phyloP scores from a whole-genome alignment of 2,888 invertebrate species.

The Loripinus fragilis region DNA sequence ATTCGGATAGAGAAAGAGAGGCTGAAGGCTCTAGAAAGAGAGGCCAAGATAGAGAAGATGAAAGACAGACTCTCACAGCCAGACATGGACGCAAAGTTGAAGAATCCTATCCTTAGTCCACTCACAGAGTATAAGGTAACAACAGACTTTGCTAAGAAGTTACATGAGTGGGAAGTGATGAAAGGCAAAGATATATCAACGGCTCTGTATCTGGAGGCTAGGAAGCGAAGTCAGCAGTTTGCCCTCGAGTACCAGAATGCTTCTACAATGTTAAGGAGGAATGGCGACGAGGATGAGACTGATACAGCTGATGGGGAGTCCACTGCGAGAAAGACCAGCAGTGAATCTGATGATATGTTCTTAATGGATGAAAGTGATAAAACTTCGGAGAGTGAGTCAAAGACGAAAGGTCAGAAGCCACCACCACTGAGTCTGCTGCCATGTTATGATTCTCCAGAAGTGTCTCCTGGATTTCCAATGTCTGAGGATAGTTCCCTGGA shows the following conservation, averaged over 20 bases:
- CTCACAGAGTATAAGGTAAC: constrained; percentile 87
- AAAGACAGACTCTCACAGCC: constrained; percentile 85
- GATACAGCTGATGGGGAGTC: constrained; percentile 29
- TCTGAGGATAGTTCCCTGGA: constrained; percentile 73
- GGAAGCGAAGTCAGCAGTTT: constrained; percentile 64
- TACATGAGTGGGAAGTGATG: constrained; percentile 91
- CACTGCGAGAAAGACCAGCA: constrained; percentile 45
- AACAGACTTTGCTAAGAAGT: constrained; percentile 93
- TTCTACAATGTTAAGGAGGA: constrained; percentile 43
- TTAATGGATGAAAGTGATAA: constrained; percentile 51
- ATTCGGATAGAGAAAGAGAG: constrained; percentile 87
- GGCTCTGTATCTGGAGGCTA: constrained; percentile 69
- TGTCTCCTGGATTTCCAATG: constrained; percentile 69
- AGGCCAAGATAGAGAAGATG: constrained; percentile 87
- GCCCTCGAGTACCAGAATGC: constrained; percentile 57
- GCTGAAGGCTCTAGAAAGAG: constrained; percentile 87
- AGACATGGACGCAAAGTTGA: constrained; percentile 88
- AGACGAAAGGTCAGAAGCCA: constrained; percentile 65
- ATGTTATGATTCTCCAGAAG: constrained; percentile 74
- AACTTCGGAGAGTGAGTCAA: constrained; percentile 7
- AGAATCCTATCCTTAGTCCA: constrained; percentile 88
- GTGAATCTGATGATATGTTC: constrained; percentile 61
- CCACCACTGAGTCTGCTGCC: constrained; percentile 72
- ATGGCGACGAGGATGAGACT: constrained; percentile 43
- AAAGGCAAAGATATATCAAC: constrained; percentile 69